Percentiles rank a stretch among this genome's conserved stretches.
Conservation (phyloP, 2,888 invertebrate species). For the Anthrax anthrax region DNA sequence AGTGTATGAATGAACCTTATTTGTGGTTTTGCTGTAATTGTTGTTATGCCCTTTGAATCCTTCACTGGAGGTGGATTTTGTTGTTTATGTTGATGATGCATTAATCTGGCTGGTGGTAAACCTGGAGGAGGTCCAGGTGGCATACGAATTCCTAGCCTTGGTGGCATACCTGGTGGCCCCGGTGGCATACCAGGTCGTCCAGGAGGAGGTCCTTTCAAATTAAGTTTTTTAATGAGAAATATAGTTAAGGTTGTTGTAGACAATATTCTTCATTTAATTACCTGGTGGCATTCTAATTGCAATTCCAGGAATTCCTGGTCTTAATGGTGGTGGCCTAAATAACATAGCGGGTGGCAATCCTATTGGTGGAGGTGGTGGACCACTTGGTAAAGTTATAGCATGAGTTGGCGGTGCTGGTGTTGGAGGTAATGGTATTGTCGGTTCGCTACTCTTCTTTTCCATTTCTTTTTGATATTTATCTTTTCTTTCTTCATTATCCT, state of each 20-base stretch:
- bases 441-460: slow-evolving; percentile 4
- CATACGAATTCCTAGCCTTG: slow-evolving; percentile 41
- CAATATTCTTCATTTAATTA: slow-evolving; percentile 12
- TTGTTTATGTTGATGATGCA: slow-evolving; percentile 31
- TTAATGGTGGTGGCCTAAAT: slow-evolving; percentile 43
- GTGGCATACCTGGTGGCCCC: slow-evolving; percentile 45
- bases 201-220: slow-evolving; percentile 39
- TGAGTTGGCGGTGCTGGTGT: slow-evolving; percentile 21
- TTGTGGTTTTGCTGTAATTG: slow-evolving; percentile 93
- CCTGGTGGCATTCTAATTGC: slow-evolving; percentile 39
- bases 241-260: too few species aligned
- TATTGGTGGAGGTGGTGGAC: slow-evolving; percentile 39
- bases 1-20: slow-evolving; percentile 43
- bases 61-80: slow-evolving; percentile 47
- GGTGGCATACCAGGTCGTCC: slow-evolving; percentile 45
- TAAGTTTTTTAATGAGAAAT: too few species aligned
- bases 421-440: slow-evolving; percentile 17
- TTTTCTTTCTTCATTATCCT: slow-evolving; percentile 9
- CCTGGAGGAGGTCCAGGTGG: slow-evolving; percentile 54
- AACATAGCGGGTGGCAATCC: slow-evolving; percentile 37
- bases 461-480: neutral
- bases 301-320: slow-evolving; percentile 37
- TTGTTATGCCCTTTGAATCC: slow-evolving; percentile 56
- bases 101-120: slow-evolving; percentile 40
- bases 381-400: slow-evolving; percentile 30